Percentiles rank a stretch among this genome's conserved stretches.
Conservation (phyloP, 1,140 invertebrate genomes). For the Drosophila navojoa region DNA sequence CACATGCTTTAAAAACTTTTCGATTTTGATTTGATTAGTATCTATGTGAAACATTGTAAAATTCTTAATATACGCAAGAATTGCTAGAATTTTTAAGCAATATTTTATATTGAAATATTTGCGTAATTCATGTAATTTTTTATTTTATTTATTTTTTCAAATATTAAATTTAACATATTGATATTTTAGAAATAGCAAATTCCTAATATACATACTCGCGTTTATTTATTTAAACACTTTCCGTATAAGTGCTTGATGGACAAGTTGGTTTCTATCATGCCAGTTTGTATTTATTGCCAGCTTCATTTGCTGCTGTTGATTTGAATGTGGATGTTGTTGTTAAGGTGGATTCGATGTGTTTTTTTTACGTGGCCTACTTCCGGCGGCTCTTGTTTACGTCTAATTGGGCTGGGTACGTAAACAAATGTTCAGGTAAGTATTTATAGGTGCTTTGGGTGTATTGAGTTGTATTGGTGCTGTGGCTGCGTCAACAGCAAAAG, state of each 20-base stretch:
- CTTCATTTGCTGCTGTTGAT: slow-evolving; percentile 23
- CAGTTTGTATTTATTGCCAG: slow-evolving; percentile 4
- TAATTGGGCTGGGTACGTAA: slow-evolving; percentile 67
- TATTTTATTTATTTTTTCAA: no score
- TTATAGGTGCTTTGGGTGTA: slow-evolving; percentile 49
- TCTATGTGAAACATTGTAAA: no score
- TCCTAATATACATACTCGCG: background rate
- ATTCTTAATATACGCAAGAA: no score
- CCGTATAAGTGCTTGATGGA: slow-evolving; percentile 7
- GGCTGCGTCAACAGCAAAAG: slow-evolving; percentile 44
- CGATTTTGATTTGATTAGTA: no score
- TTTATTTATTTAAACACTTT: background rate
- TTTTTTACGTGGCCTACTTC: slow-evolving; percentile 68
- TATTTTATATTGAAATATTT: no score
- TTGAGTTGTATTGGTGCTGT: slow-evolving; percentile 37
- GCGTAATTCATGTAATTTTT: no score
- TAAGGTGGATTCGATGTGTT: slow-evolving; percentile 20
- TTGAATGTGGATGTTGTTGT: slow-evolving; percentile 7
- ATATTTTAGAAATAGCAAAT: background rate
- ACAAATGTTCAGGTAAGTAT: slow-evolving; percentile 74
- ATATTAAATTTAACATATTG: background rate
- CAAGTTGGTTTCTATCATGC: slow-evolving; percentile 5
- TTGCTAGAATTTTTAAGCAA: no score
- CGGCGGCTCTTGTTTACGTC: slow-evolving; percentile 75
- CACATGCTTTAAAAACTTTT: no score